Base-by-base conservation (phyloP, 92 coral and sea anemone species). In the Palythoa heliodiscus region DNA sequence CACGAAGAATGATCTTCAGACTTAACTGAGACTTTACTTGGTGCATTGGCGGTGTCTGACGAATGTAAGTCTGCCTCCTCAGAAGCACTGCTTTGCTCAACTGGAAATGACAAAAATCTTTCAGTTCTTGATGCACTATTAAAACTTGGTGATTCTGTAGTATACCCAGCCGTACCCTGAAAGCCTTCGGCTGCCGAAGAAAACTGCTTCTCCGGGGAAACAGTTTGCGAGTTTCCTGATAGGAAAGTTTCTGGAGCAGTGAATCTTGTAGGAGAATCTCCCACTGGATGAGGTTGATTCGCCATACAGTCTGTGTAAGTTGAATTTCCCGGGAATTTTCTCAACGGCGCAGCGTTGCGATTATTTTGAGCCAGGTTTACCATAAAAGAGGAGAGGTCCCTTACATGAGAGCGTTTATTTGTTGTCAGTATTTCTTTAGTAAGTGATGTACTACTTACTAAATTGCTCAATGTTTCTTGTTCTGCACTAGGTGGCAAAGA, bases 391-490 rank as follows among this genome's bases (percentile, higher is more conserved):
- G 73, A 14, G 52, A 16, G 15, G 63, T 40, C 52, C 2, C 22
- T 52, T 24, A 16, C 6, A 80, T 80, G 22, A 23, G 43, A 23
- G 40, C 4, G 40, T 0, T 47, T 57, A 16, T 77, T 57, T 77
- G 69, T 43, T 80, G 14, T 50, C 60, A 43, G 61, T 38, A 66
- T 40, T 64, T 61, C 84, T 48, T 80, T 40, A 43, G 84, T 61
- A 80, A 66, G 75, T 63, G 63, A 57, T n/a, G 84, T 17, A 29
- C 19, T 23, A 40, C 43, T 35, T 67, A 67, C 74, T 52, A 80
- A 80, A 80, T 66, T 70, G 74, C 22, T 25, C 15, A 40, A 64
- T 6, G 39, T 19, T 48, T 22, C 61, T 47, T 76, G 68, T 14
- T 25, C 15, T 22, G 15, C 3, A 22, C 14, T 25, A 43, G 53